Conservation (phyloP, 2,797 vertebrate species). For the Gila robusta region DNA sequence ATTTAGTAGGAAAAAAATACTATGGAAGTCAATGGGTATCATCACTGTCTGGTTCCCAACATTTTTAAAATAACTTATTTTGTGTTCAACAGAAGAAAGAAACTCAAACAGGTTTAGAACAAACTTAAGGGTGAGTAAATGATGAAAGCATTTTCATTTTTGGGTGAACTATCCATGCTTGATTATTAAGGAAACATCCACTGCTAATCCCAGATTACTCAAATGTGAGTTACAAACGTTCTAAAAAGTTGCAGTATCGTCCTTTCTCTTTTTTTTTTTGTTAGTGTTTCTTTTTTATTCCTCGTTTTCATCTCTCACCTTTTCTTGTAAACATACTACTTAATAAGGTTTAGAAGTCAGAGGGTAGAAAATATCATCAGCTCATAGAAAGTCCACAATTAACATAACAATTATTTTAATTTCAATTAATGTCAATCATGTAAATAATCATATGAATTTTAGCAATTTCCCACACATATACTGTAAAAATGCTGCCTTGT, state of each 20-base stretch:
- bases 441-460: neutral
- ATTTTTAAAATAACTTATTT: neutral
- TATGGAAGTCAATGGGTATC: neutral
- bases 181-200: neutral
- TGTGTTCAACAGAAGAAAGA: neutral
- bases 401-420: neutral
- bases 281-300: neutral
- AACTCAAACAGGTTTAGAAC: neutral
- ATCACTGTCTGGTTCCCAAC: neutral
- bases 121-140: neutral
- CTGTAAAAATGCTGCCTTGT: neutral
- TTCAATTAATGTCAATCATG: neutral
- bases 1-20: neutral
- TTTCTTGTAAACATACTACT: neutral
- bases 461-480: neutral
- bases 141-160: no score
- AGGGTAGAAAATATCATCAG: no score
- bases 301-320: neutral
- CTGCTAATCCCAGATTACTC: neutral
- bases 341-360: neutral
- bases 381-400: no score
- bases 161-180: no score
- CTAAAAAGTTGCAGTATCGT: neutral
- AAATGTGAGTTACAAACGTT: neutral
- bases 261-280: neutral